Base-by-base conservation (phyloP, 2,113 vertebrate genomes). In the Malurus melanocephalus region DNA sequence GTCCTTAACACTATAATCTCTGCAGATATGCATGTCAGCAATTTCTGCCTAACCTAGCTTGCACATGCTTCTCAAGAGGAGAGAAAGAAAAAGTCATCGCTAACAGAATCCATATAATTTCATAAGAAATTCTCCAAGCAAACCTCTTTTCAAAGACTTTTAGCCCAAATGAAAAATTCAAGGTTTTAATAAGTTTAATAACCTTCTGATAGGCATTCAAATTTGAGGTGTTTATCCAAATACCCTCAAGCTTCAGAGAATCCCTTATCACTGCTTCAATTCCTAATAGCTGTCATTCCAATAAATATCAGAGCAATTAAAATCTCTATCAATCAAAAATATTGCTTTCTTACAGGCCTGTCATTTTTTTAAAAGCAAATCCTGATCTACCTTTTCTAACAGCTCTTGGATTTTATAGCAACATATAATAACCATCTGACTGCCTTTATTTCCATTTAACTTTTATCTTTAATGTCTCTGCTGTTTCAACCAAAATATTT, bases 371-470 rank as follows among this genome's bases (percentile, higher is more conserved):
- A 93, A 96, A 97, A 97, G 96, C 96, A 97, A 97, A 96, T 95
- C 79, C 94, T 94, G 93, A 97, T 96, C 89, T 97, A 95, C 96
- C 95, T 96, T 97, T 97, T 97, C 95, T 96, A 96, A 92, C 92
- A 94, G 95, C 95, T 96, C 95, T 96, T 95, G 96, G 94, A 95
- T 97, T 97, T 96, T 97, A 97, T 96, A 95, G 96, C 96, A 96
- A 94, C 96, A 95, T 96, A 94, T 96, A 97, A 97, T 96, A 97
- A 97, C 95, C 96, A 96, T 96, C 94, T 97, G 97, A 97, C 96
- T 97, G 96, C 95, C 95, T 97, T 96, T 97, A 96, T 96, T 97
- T 95, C 95, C 96, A 96, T 97, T 97, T 96, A 96, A 96, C 97
- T 97, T 97, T 96, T 96, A 96, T 97, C 95, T 97, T 91, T 91